Percentiles rank a stretch among this genome's conserved stretches.
phyloP scores from a whole-genome alignment of 2,888 invertebrate species.

The Coelogynopora nodosa region DNA sequence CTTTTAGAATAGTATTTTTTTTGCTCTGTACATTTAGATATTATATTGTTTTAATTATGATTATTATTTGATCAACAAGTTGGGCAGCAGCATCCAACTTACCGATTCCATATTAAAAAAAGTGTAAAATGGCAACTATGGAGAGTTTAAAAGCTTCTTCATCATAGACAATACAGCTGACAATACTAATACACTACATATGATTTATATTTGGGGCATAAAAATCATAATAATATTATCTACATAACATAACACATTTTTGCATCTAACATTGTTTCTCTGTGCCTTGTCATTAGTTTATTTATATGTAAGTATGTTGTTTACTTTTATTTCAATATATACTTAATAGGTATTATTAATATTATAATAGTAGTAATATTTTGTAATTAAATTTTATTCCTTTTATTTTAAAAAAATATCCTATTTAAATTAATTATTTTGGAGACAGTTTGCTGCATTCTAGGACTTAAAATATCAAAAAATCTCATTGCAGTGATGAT shows the following conservation, averaged over 20 bases:
- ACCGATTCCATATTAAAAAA: not conserved
- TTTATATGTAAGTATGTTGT: not conserved
- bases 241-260: not conserved
- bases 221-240: not conserved
- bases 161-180: not conserved
- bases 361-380: not conserved
- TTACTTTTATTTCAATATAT: not conserved
- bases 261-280: not conserved
- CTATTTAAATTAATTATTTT: not conserved
- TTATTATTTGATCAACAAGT: not conserved
- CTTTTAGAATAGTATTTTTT: not conserved
- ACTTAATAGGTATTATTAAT: not conserved
- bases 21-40: not conserved
- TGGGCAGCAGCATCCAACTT: not conserved
- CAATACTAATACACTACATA: not conserved
- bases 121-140: not conserved
- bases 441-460: not conserved
- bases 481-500: not conserved
- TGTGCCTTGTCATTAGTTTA: not conserved
- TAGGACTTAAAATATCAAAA: not conserved
- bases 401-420: not conserved
- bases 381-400: not conserved
- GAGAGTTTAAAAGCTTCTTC: no score
- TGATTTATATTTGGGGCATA: not conserved
- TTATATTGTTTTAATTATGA: not conserved